Evolutionary conservation across 2,113 vertebrate species (phyloP).

Genomic region (Varanus salvator): DNA sequence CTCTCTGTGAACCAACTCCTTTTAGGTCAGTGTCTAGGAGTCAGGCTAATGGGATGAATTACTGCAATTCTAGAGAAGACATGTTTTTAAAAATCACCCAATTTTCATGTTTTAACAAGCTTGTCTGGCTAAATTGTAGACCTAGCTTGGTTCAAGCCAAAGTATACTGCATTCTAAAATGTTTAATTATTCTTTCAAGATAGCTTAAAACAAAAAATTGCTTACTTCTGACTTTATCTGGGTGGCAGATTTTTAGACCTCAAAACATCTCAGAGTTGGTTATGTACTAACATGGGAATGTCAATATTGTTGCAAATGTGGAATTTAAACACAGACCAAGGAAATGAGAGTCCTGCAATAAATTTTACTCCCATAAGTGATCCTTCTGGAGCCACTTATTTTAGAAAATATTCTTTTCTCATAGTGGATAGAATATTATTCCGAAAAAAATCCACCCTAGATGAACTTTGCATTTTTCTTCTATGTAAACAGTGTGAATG

Average conservation of each 20-base stretch:
- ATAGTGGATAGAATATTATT: neutral
- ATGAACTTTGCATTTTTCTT: neutral
- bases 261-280: neutral
- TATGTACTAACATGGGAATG: neutral
- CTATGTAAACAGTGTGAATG: neutral
- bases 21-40: constrained; percentile 22
- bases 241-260: neutral
- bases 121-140: neutral
- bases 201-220: neutral
- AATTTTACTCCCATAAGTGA: neutral
- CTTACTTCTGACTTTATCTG: neutral
- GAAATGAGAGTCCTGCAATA: neutral
- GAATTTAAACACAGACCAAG: neutral
- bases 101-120: neutral
- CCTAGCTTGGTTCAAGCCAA: neutral
- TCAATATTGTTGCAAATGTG: too few relatives aligned
- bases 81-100: neutral
- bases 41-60: neutral
- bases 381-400: neutral
- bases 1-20: neutral
- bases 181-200: neutral
- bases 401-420: neutral
- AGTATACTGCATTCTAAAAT: neutral
- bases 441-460: neutral
- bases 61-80: neutral